Evolutionary conservation across 2,113 vertebrate genomes (phyloP).

Genomic region (Chaetura pelagica): DNA sequence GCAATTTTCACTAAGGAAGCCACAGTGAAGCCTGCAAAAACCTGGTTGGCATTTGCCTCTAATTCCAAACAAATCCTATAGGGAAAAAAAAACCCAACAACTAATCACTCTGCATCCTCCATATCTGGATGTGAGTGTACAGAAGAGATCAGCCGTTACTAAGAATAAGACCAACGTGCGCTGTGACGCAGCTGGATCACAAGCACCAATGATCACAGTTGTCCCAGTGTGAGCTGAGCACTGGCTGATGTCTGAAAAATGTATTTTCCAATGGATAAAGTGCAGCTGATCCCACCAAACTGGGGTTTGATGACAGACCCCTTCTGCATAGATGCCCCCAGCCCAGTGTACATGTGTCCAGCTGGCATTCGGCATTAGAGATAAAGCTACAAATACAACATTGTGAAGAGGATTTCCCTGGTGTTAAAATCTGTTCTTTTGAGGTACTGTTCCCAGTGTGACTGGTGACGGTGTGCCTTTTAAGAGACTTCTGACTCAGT

Average conservation of each 20-base stretch:
- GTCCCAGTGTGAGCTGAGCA: neutral
- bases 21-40: neutral
- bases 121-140: neutral
- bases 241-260: neutral
- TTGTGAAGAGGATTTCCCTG: neutral
- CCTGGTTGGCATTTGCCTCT: neutral
- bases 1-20: neutral
- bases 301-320: neutral
- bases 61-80: neutral
- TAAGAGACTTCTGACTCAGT: neutral
- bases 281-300: fast-evolving
- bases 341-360: neutral
- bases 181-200: neutral
- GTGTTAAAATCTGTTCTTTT: neutral
- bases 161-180: neutral
- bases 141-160: constrained; percentile 23
- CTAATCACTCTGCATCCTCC: neutral
- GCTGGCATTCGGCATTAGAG: neutral
- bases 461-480: neutral
- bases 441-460: neutral
- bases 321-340: neutral
- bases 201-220: neutral
- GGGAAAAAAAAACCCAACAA: neutral
- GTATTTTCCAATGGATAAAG: neutral
- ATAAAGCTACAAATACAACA: neutral